A percentile compares a stretch with the other conserved stretches of the same genome.
Conservation (phyloP, 2,888 invertebrate genomes). For the Xylota segnis region DNA sequence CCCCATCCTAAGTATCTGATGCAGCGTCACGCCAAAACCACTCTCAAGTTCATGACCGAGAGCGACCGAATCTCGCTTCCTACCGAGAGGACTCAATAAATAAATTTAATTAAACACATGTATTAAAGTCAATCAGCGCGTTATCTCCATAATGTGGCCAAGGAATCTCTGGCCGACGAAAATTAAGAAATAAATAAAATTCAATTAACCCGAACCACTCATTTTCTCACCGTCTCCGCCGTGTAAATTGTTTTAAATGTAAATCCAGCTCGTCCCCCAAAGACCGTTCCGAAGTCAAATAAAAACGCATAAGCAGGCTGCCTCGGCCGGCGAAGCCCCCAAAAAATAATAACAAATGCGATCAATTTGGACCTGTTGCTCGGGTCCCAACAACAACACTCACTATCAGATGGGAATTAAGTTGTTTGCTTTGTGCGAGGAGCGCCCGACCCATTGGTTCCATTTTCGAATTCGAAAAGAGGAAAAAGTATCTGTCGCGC, state of each 20-base stretch:
- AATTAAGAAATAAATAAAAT: constrained; percentile 62
- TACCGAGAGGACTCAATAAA: not conserved
- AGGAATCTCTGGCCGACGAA: not conserved
- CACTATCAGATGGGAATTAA: constrained; percentile 76
- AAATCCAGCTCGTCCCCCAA: constrained; percentile 38
- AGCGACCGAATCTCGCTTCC: not conserved
- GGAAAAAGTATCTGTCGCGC: constrained; percentile 20
- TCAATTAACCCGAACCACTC: constrained; percentile 65
- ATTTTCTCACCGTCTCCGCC: constrained; percentile 57
- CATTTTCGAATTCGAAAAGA: constrained; percentile 67
- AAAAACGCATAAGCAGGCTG: constrained; percentile 58
- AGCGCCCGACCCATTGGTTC: constrained; percentile 76
- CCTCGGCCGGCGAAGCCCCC: no score
- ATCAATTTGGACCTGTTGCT: constrained; percentile 73
- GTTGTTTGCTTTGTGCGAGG: constrained; percentile 75
- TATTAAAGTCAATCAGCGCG: not conserved
- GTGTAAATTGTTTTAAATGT: constrained; percentile 72
- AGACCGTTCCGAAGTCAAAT: constrained; percentile 54
- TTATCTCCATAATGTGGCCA: constrained; percentile 22
- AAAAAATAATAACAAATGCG: constrained; percentile 74
- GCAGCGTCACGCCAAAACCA: no score
- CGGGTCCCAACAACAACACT: constrained; percentile 46
- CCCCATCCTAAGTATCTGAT: no score
- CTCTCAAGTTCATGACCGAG: not conserved
- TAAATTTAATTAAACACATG: not conserved